Percentiles rank a stretch among this genome's conserved stretches.
These are phyloP conservation scores for Erannis defoliaria DNA, from an alignment of 2,888 invertebrate species.

Conservation along the genomic window DNA sequence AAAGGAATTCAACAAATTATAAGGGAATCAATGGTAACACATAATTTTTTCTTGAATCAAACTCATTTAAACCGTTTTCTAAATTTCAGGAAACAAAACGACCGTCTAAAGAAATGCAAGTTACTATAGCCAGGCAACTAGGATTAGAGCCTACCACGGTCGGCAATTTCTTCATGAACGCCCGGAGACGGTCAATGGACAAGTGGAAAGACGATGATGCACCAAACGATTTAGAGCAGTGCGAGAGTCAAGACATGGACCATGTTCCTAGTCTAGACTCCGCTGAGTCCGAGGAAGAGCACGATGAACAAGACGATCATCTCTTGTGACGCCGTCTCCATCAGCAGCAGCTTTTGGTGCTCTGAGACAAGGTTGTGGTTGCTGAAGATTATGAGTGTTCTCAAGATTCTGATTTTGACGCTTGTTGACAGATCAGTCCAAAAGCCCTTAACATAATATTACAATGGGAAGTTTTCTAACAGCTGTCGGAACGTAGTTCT, in stretches of 20 bases:
- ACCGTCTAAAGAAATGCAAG: slow-evolving; percentile 99
- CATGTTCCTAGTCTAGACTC: slow-evolving; percentile 78
- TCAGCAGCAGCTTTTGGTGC: slow-evolving; percentile 80
- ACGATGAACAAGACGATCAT: slow-evolving; percentile 79
- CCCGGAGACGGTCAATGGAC: slow-evolving; percentile 98
- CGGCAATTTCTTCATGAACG: slow-evolving; percentile 99
- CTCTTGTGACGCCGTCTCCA: slow-evolving; percentile 84
- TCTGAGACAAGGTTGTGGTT: slow-evolving; percentile 69
- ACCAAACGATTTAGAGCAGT: slow-evolving; percentile 84
- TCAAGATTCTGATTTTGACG: slow-evolving; percentile 19
- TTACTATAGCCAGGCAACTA: slow-evolving; percentile 98
- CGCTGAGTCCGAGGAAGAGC: slow-evolving; percentile 79
- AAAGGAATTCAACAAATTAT: too few species aligned
- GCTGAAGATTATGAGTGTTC: slow-evolving; percentile 35
- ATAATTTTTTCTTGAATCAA: neutral
- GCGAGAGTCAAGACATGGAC: slow-evolving; percentile 84
- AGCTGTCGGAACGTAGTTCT: too few species aligned
- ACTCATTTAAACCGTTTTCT: neutral
- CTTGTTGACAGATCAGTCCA: slow-evolving; percentile 5
- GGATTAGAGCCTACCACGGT: slow-evolving; percentile 99
- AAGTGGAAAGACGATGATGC: slow-evolving; percentile 99
- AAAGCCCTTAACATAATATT: too few species aligned
- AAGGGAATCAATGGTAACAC: too few species aligned
- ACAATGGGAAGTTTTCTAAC: too few species aligned
- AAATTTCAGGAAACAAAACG: slow-evolving; percentile 97